Percentiles rank a stretch among this genome's conserved stretches.
phyloP scores from a whole-genome alignment of 1,140 invertebrate genomes.

The Campoletis sonorensis region DNA sequence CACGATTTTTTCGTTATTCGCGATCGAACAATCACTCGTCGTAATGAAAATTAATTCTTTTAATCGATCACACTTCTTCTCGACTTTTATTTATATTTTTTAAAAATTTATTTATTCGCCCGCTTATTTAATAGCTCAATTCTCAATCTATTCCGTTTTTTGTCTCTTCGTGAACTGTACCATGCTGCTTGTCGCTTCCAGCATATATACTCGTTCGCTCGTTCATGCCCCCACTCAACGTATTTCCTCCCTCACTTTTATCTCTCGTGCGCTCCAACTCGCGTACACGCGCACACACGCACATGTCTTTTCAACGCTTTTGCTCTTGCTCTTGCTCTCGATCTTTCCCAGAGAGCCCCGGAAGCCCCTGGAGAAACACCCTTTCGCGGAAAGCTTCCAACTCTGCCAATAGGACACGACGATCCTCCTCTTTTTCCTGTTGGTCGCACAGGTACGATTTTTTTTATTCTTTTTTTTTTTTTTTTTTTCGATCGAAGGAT shows the following conservation, averaged over 20 bases:
- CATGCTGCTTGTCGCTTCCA: constrained; percentile 66
- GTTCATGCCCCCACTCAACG: constrained; percentile 57
- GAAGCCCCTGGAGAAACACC: constrained; percentile 17
- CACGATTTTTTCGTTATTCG: too few species aligned
- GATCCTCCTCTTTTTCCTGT: not conserved
- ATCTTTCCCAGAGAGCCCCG: not conserved
- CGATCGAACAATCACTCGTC: too few species aligned
- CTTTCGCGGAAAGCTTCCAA: not conserved
- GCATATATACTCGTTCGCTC: constrained; percentile 72
- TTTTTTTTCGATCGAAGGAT: not conserved
- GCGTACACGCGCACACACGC: not conserved
- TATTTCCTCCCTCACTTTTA: constrained; percentile 65
- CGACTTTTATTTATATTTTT: constrained; percentile 34
- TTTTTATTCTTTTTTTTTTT: too few species aligned
- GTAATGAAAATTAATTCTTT: too few species aligned
- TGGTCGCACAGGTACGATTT: not conserved
- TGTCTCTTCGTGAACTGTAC: constrained; percentile 72
- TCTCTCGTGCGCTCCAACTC: constrained; percentile 53
- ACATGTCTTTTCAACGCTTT: not conserved
- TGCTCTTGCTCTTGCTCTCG: not conserved
- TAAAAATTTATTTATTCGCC: too few species aligned
- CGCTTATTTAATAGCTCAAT: not conserved
- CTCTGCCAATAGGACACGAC: not conserved
- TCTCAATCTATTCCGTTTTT: constrained; percentile 64
- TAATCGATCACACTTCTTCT: too few species aligned